phyloP scores from a whole-genome alignment of 2,113 vertebrate species.

The Marmota flaviventris region DNA sequence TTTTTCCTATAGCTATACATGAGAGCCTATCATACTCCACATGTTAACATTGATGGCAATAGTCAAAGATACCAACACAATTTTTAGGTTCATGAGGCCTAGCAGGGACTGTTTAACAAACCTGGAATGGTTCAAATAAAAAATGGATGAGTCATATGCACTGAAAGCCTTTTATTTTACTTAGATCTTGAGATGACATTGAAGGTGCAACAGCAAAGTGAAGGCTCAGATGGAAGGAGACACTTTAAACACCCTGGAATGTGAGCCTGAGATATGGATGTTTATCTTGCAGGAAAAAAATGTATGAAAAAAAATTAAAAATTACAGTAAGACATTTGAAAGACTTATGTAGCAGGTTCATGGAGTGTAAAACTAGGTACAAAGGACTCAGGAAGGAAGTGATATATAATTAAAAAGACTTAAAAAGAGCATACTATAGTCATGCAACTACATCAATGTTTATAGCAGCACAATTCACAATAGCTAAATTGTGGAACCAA shows the following conservation, averaged over 20 bases:
- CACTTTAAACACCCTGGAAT: neutral
- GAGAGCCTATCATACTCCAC: neutral
- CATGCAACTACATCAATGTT: too few relatives aligned
- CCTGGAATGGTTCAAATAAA: neutral
- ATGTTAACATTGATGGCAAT: neutral
- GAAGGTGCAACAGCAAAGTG: neutral
- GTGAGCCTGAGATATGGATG: neutral
- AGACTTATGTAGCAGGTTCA: neutral
- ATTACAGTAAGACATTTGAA: neutral
- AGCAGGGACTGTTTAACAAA: neutral
- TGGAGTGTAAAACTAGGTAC: neutral
- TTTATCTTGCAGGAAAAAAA: neutral
- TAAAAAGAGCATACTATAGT: too few relatives aligned
- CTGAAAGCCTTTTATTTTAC: neutral
- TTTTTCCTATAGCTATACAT: neutral
- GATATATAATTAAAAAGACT: too few relatives aligned
- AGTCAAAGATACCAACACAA: too few relatives aligned
- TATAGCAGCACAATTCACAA: too few relatives aligned
- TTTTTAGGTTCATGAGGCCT: too few relatives aligned
- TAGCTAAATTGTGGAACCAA: too few relatives aligned
- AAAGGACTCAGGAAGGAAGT: neutral
- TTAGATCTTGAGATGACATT: neutral
- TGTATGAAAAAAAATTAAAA: neutral
- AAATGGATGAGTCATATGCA: neutral
- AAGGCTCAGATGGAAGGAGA: neutral